Evolutionary conservation across 30 jellyfish, hydroid and myxozoan genomes (phyloP).

Genomic region (Sanderia malayensis): DNA sequence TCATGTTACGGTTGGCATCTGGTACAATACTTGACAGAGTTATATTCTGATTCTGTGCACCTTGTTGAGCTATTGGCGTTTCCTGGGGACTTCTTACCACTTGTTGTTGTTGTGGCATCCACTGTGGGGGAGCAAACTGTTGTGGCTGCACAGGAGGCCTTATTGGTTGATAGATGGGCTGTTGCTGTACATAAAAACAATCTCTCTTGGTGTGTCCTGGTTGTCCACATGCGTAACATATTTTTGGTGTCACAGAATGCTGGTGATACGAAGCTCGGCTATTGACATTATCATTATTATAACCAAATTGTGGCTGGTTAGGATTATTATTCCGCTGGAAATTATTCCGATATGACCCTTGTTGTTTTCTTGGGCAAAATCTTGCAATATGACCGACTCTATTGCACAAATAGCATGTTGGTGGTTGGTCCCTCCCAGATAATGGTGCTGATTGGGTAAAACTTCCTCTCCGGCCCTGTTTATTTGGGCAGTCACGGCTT

Average conservation of each 20-base stretch:
- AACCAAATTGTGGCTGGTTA: neutral
- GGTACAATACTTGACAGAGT: slow-evolving; percentile 4
- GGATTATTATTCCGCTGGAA: neutral
- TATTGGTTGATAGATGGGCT: neutral
- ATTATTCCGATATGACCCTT: neutral
- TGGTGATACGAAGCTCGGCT: neutral
- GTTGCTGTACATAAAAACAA: neutral
- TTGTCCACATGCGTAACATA: slow-evolving; percentile 6
- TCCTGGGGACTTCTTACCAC: neutral
- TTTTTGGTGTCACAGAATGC: neutral
- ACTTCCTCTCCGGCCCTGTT: neutral
- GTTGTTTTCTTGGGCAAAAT: slow-evolving; percentile 6
- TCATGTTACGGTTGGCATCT: neutral
- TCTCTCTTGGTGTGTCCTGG: slow-evolving; percentile 6
- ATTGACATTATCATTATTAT: too few species aligned
- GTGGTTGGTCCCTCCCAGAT: neutral
- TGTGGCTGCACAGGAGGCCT: slow-evolving; percentile 11
- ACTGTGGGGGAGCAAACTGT: neutral
- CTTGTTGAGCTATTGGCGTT: neutral
- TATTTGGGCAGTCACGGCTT: neutral
- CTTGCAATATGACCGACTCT: neutral
- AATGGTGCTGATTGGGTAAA: neutral
- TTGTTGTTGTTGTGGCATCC: neutral
- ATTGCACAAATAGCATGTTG: neutral
- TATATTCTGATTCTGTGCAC: neutral